phyloP scores from a whole-genome alignment of 2,113 vertebrate species.

The Hydropotes inermis region DNA sequence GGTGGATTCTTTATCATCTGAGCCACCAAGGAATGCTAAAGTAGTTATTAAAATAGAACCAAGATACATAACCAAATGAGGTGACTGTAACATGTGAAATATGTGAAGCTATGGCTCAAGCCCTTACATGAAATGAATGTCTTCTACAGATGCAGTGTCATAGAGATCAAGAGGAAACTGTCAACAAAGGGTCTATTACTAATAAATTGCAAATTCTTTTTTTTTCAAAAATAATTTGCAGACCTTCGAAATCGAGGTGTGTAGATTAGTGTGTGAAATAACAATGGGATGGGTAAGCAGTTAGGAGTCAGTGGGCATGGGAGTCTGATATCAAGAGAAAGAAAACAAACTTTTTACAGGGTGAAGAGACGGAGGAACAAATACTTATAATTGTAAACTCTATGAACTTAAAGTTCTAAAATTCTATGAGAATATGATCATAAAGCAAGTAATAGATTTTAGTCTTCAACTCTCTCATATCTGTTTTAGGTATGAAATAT shows the following conservation, averaged over 20 bases:
- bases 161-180: neutral
- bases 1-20: neutral
- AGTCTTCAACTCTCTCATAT: neutral
- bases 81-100: neutral
- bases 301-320: too few relatives aligned
- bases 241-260: neutral
- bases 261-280: neutral
- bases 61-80: neutral
- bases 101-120: neutral
- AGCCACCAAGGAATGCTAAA: neutral
- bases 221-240: neutral
- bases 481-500: neutral
- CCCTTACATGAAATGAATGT: neutral
- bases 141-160: neutral
- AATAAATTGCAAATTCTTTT: neutral
- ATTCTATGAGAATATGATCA: neutral
- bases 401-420: slow-evolving; percentile 23
- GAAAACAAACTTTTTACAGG: neutral
- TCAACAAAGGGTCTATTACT: neutral
- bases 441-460: neutral
- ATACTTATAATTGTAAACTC: neutral
- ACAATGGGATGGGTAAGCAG: neutral
- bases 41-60: neutral
- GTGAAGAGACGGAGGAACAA: neutral
- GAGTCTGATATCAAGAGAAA: neutral